Conservation (phyloP, 2,888 invertebrate genomes). For the Cosmopolites sordidus region DNA sequence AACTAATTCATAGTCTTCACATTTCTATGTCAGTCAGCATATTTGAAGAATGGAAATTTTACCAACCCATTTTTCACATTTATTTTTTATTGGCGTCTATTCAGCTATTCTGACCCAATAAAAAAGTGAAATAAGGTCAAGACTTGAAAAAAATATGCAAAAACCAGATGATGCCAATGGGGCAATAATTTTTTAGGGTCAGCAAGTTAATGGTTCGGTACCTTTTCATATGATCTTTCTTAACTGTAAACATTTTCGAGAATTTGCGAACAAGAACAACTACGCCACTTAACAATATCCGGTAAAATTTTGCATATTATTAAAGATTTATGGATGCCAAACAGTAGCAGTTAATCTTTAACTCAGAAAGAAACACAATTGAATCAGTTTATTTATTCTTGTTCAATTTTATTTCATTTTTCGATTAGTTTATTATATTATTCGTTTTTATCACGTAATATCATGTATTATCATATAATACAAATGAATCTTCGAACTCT, state of each 20-base stretch:
- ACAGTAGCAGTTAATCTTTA: background rate
- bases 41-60: too few relatives aligned
- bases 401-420: too few relatives aligned
- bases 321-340: slow-evolving; percentile 9
- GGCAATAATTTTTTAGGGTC: slow-evolving; percentile 14
- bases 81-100: too few relatives aligned
- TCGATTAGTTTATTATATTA: too few relatives aligned
- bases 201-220: slow-evolving; percentile 5
- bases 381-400: too few relatives aligned
- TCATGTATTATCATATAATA: too few relatives aligned
- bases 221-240: slow-evolving; percentile 9
- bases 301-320: slow-evolving; percentile 10
- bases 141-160: background rate
- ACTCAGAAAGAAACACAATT: too few relatives aligned
- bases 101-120: background rate
- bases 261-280: slow-evolving; percentile 16
- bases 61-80: too few relatives aligned
- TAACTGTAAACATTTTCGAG: slow-evolving; percentile 14
- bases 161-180: background rate
- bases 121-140: background rate
- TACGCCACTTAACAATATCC: slow-evolving; percentile 4
- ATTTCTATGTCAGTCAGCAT: too few relatives aligned
- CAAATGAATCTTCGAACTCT: too few relatives aligned
- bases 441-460: too few relatives aligned
- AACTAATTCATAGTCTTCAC: too few relatives aligned